Evolutionary conservation across 2,888 invertebrate genomes (phyloP), one percentile per base, ranked within the genome.

Genomic region (Torymus texanus): DNA sequence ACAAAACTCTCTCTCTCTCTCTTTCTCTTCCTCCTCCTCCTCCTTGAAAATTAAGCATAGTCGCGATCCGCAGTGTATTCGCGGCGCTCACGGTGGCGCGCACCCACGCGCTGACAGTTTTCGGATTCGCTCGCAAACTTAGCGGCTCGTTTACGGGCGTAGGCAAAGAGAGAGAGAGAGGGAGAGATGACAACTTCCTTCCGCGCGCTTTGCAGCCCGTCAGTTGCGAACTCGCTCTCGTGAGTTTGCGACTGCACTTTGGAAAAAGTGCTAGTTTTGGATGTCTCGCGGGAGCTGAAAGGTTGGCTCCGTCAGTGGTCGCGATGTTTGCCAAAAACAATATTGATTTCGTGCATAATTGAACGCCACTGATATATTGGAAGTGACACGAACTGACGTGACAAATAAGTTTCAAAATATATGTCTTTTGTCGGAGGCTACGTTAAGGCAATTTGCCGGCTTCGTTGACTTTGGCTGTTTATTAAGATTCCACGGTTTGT

Each of bases 361-460:
- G 56, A 65, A 73, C 65, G 41, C 18, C 18, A 14, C 5, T 41
- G 53, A 3, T 72, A 61, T 53, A 72, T 72, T 61, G 51, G 13
- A 41, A 41, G 41, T 1, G 61, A 18, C 2, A 53, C 63, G 73
- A 63, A 21, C 16, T 2, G 65, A 59, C 56, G 61, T 75, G 70
- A 75, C 75, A 78, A 81, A 78, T 75, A 75, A 71, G 78, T 75
- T 58, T 59, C 5, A 16, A 63, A 73, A 55, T 50, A 63, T 18
- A 18, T 62, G 24, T 53, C 59, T 71, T 51, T 71, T 61, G 50
- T 71, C 53, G 21, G n/a, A 1, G 21, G 2, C 21, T 21, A 21
- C 21, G 21, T 21, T 21, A 21, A 21, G 13, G 18, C 41, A 41
- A 41, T 41, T 41, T 56, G 14, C 3, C 61, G 41, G 21, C 2